These are phyloP conservation scores for Actias luna DNA, from an alignment of 2,888 invertebrate genomes.

Conservation along the genomic window DNA sequence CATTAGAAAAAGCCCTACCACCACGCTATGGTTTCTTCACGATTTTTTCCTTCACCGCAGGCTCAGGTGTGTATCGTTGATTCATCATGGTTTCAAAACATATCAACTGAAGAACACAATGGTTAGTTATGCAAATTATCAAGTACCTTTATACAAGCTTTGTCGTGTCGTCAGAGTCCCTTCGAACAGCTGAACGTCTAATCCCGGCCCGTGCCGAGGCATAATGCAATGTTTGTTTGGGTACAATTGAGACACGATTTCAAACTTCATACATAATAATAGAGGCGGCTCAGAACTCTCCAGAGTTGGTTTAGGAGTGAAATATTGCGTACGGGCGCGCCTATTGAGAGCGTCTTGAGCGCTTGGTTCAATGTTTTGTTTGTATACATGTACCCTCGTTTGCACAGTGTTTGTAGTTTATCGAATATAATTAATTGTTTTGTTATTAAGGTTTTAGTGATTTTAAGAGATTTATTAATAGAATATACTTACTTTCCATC, in stretches of 20 bases:
- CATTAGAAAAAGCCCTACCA: too few relatives aligned
- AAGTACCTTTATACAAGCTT: not conserved
- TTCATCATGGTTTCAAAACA: too few relatives aligned
- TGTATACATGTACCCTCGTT: not conserved
- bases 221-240: conserved; percentile 27
- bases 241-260: conserved; percentile 24
- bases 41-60: too few relatives aligned
- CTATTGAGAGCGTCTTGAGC: conserved; percentile 33
- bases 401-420: not conserved
- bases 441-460: not conserved
- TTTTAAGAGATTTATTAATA: not conserved
- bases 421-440: not conserved
- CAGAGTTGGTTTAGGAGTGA: conserved; percentile 32
- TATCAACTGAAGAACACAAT: not conserved
- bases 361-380: conserved; percentile 24
- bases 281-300: conserved; percentile 35
- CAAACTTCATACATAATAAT: conserved; percentile 31
- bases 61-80: too few relatives aligned
- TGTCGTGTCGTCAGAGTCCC: not conserved
- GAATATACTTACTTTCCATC: too few relatives aligned
- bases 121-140: not conserved
- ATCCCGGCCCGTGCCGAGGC: conserved; percentile 25
- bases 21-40: too few relatives aligned
- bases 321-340: conserved; percentile 30
- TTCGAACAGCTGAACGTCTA: not conserved